A percentile compares a stretch with the other conserved stretches of the same genome.
phyloP scores from a whole-genome alignment of 2,113 vertebrate species.

The Caloenas nicobarica region DNA sequence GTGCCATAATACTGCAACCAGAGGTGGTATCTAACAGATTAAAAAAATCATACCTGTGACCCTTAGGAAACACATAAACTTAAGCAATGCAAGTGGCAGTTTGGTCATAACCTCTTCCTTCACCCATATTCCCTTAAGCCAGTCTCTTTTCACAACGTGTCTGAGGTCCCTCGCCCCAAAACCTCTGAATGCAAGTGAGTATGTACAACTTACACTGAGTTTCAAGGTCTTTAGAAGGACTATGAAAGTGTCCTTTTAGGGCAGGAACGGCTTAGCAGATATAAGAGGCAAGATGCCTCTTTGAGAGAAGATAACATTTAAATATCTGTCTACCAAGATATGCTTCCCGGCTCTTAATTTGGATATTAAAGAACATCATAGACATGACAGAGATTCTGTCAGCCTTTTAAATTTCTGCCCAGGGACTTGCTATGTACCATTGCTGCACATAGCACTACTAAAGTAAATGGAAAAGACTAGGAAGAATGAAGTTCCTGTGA shows the following conservation, averaged over 20 bases:
- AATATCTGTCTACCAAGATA: background rate
- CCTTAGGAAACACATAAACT: background rate
- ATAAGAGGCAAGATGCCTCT: background rate
- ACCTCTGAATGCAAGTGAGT: background rate
- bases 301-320: background rate
- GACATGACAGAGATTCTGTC: background rate
- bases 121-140: background rate
- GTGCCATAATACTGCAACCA: background rate
- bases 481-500: background rate
- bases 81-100: background rate
- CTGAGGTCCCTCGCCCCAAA: background rate
- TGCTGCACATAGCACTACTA: background rate
- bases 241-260: background rate
- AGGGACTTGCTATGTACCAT: background rate
- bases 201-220: background rate
- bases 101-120: background rate
- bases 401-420: background rate
- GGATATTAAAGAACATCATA: background rate
- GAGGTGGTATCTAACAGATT: background rate
- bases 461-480: background rate
- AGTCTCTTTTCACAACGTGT: background rate
- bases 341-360: conserved; percentile 6
- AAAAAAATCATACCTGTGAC: accelerated
- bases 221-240: background rate
- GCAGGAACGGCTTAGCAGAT: background rate